phyloP scores from a whole-genome alignment of 2,888 invertebrate genomes.

The Rhopalosiphum nymphaeae region DNA sequence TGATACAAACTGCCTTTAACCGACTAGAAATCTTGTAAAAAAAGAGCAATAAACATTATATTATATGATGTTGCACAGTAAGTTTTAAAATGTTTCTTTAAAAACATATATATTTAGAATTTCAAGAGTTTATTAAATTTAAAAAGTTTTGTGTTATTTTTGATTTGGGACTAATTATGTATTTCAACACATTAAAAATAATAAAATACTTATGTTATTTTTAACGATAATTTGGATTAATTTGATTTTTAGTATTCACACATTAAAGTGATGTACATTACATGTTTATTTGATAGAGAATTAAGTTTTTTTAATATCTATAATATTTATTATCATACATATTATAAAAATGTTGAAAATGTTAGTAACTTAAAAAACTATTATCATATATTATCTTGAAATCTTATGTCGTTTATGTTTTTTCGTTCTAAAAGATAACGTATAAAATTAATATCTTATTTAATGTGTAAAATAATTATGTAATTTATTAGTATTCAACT shows the following conservation, averaged over 20 bases:
- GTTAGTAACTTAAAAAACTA: neutral
- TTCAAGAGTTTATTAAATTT: neutral
- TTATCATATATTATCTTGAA: neutral
- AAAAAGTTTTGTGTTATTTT: neutral
- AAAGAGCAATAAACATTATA: neutral
- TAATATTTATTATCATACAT: too few species aligned
- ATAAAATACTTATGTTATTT: neutral
- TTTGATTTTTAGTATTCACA: neutral
- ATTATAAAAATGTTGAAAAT: too few species aligned
- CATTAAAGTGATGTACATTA: neutral
- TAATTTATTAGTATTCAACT: neutral
- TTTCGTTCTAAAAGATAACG: neutral
- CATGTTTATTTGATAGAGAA: neutral
- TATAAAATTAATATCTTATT: neutral
- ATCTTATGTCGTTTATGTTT: neutral
- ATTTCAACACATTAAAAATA: neutral
- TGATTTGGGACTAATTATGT: neutral
- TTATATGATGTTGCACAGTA: neutral
- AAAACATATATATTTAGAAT: neutral
- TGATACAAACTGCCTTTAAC: neutral
- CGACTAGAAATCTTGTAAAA: neutral
- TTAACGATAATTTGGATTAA: neutral
- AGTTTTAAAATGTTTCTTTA: neutral
- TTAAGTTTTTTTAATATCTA: neutral
- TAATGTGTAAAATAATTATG: conserved; percentile 10